Evolutionary conservation across 2,113 vertebrate species (phyloP), one percentile per base, ranked within the genome.

Genomic region (Picathartes gymnocephalus): DNA sequence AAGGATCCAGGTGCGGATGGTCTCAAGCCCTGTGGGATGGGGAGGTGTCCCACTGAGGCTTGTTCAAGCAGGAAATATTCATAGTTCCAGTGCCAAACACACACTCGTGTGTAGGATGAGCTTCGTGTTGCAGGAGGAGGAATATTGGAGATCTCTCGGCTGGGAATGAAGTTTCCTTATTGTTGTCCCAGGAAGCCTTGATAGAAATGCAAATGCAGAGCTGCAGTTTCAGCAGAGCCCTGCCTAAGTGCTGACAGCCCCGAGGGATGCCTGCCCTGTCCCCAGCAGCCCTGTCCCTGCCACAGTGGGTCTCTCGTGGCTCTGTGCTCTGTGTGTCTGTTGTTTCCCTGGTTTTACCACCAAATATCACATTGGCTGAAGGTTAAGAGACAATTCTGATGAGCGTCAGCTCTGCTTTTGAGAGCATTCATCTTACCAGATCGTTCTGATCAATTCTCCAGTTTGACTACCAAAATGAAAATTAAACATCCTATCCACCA

Each of bases 401-500:
- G 39, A 23, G 44, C n/a, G 56, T 76, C 39, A 58, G 61, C 60
- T 64, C 64, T 74, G 60, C n/a, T 82, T 86, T 81, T 17, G 15
- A 69, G 42, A 77, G 35, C 60, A 72, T 91, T 60, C 69, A 23
- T 94, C 84, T 77, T 79, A 66, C 31, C 23, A 81, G 65, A 51
- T 90, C 1, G 14, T 28, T 53, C n/a, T 47, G 57, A 93, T 86
- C 90, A 88, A 13, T 81, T 60, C 74, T 88, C 30, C 76, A 76
- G 37, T 93, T 95, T 88, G 84, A 81, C 74, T 82, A 81, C 51
- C 5, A 21, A 92, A 94, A 90, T 69, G 62, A 93, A 95, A 95
- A 95, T 97, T 95, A 97, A 93, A 92, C 86, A 83, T 81, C 87
- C 62, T 69, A 50, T 74, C 66, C 60, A 87, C 80, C 58, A 58